Base-by-base conservation (phyloP, 1,140 invertebrate species). In the Pseudomyrmex dendroicus region DNA sequence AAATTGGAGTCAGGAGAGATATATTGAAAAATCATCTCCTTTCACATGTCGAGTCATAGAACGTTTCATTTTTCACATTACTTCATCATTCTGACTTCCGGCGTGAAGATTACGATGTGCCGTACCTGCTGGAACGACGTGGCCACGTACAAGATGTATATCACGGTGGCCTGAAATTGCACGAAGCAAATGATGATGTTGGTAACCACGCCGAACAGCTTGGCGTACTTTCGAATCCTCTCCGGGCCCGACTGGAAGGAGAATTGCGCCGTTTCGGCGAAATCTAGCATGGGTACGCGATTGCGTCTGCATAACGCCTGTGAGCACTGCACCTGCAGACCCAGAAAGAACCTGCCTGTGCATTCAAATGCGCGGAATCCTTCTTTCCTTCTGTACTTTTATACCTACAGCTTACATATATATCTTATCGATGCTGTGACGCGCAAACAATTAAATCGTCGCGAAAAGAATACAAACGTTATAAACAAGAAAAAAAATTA, bases 191-290 rank as follows among this genome's bases (percentile, higher is more conserved):
- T 78, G 73, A 91, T 61, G 22, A 89, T 57, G 63, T 91, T 92
- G n/a, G 85, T 90, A 15, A 83, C 13, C 54, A 90, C 86, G 86
- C 90, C 91, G 20, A 95, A 94, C 48, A 87, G 77, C 35, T 66
- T 70, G 15, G 93, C 89, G 82, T 94, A 94, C 61, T 90, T 92
- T 84, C 92, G 91, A 66, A 95, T 88, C 62, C 64, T 74, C 78
- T 90, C 76, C 25, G 95, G 95, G 17, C 95, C 95, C 44, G 90
- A 88, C 25, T 90, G 83, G 84, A 96, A 95, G 46, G 95, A 94
- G 63, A 90, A 83, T 90, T 95, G 93, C 8, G 94, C 95, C 12
- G 95, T 95, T 87, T 95, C 91, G 54, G 95, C 94, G 89, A 96
- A 95, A 90, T 92, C 93, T 82, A 96, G 76, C 46, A 92, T 91